Conservation (phyloP, 2,888 invertebrate genomes). For the Sminthurides aquaticus region DNA sequence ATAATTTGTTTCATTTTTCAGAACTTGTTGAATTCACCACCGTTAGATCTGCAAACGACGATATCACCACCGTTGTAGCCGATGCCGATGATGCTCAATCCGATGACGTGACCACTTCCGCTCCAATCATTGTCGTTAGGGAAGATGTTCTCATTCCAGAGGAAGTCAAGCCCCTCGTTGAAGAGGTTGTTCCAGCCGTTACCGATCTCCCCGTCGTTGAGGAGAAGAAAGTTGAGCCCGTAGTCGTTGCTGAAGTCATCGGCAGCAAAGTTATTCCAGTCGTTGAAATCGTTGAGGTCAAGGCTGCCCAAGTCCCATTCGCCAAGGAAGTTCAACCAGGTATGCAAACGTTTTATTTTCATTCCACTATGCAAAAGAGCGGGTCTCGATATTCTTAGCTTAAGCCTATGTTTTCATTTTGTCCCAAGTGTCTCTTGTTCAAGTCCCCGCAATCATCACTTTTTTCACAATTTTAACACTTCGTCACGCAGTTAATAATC, state of each 20-base stretch:
- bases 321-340: not conserved
- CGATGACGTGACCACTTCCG: not conserved
- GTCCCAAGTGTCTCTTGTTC: no score
- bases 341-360: conserved; percentile 1
- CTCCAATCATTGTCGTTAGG: not conserved
- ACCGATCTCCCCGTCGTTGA: not conserved
- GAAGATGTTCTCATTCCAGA: not conserved
- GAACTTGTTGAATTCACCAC: conserved; percentile 5
- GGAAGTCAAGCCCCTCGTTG: not conserved
- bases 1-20: no score
- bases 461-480: no score
- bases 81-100: not conserved
- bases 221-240: conserved; percentile 7
- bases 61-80: conserved; percentile 14
- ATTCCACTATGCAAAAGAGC: no score
- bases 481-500: no score
- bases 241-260: conserved; percentile 13
- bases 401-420: no score
- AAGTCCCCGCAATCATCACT: no score
- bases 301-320: not conserved
- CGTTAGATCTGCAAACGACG: conserved; percentile 4
- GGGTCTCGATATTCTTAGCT: no score
- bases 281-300: conserved; percentile 12
- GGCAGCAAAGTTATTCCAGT: conserved; percentile 16
- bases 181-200: not conserved